phyloP scores from a whole-genome alignment of 2,797 vertebrate genomes.

The Poecilia gillii region DNA sequence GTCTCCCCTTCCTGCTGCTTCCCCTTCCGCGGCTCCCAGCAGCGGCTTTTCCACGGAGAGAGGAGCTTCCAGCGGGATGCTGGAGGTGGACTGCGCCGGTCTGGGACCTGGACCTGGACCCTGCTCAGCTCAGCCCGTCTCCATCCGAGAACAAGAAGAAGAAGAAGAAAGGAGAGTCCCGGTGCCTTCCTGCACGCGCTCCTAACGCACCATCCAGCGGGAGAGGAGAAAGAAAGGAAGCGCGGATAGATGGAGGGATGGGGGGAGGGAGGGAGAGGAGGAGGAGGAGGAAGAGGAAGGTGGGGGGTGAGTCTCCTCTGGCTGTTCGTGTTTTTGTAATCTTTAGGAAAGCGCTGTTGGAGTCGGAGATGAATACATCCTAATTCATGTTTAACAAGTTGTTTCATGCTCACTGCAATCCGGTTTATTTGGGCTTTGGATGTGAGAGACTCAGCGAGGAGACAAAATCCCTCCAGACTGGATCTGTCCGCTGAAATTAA shows the following conservation, averaged over 20 bases:
- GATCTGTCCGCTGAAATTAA: not conserved
- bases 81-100: slow-evolving; percentile 16
- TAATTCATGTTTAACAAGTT: slow-evolving; percentile 26
- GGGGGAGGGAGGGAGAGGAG: not conserved
- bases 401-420: not conserved
- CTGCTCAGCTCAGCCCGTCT: slow-evolving; percentile 48
- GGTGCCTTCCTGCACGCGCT: slow-evolving; percentile 46
- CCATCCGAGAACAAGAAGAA: slow-evolving; percentile 43
- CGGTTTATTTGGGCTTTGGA: not conserved
- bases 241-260: not conserved
- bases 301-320: slow-evolving; percentile 30
- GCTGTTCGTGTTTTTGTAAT: slow-evolving; percentile 47
- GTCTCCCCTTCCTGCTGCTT: slow-evolving; percentile 5
- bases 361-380: slow-evolving; percentile 17
- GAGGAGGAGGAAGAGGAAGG: not conserved
- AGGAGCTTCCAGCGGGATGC: slow-evolving; percentile 16
- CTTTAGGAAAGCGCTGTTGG: slow-evolving; percentile 12
- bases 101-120: slow-evolving; percentile 36
- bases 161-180: slow-evolving; percentile 44
- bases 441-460: not conserved
- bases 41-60: not conserved
- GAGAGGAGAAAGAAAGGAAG: slow-evolving; percentile 13
- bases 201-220: slow-evolving; percentile 56
- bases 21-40: not conserved
- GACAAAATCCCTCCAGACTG: not conserved